Evolutionary conservation across 1,140 invertebrate species (phyloP), one percentile per base, ranked within the genome.

Genomic region (Sesamia nonagrioides): DNA sequence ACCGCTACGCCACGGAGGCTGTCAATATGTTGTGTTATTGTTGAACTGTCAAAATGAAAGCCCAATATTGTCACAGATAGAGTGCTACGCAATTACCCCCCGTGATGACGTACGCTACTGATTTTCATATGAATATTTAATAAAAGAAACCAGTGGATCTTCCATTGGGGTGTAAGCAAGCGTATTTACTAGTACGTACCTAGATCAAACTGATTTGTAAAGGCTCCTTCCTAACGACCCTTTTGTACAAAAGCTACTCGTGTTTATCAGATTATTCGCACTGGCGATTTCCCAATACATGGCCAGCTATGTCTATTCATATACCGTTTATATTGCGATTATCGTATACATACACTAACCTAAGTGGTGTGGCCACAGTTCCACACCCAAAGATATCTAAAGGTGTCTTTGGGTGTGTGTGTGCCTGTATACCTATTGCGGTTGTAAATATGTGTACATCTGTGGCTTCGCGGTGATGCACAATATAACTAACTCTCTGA

Each of bases 171-270:
- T 17, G 7, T 42, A 1, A 48, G 15, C 45, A 48, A 48, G 45
- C 45, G 13, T 48, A 48, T 48, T 48, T 48, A 9, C 45, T 42
- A 42, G 7, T 42, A 48, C 0, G 17, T 13, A 27, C 54, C 54
- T 27, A 56, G 54, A 56, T 56, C 18, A 27, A 56, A 27, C 9
- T 27, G 54, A 56, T 56, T 56, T 56, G 17, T 56, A 56, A 13
- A 56, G 54, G 54, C 18, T 13, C 9, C 54, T 56, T 13, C 54
- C 52, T 54, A 54, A 54, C n/a, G n/a, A 54, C 17, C 18, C 52
- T 54, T 54, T 54, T 21, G 52, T 54, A 54, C n/a, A 54, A 54
- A 54, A 54, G 52, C 52, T 54, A 27, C 8, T 27, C 54, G 17
- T 56, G 21, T 27, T 56, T 27, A 56, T 56, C 54, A 27, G 21